Evolutionary conservation across 2,797 vertebrate genomes (phyloP), one percentile per base, ranked within the genome.

Genomic region (Xyrichtys novacula): DNA sequence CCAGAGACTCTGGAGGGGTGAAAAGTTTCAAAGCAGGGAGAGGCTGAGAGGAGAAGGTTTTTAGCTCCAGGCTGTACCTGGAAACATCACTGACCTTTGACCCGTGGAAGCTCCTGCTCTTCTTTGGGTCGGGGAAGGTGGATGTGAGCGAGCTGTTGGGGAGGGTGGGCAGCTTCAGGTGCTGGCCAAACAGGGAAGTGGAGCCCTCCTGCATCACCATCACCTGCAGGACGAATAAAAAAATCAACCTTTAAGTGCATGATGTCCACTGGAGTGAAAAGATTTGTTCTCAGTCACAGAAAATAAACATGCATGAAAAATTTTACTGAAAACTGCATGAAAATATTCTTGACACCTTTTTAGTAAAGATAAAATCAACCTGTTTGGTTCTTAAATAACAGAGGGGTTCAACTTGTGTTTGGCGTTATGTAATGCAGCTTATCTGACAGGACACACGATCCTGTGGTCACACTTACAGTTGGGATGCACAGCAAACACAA

Each of bases 191-290:
- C 65, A 95, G 87, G 31, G 94, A 96, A 63, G 95, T 92, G 2
- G 94, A 92, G 20, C 95, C 95, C 76, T 97, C 96, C 91, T 96
- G 95, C 96, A 95, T 95, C 43, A 97, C 95, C 95, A 96, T 97
- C 69, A 97, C 95, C 96, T 97, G 86, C 54, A 40, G 0, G 39
- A 68, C 1, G 48, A 66, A 63, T 48, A 20, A 44, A 44, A 61
- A 28, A 34, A 7, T n/a, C n/a, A n/a, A n/a, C n/a, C n/a, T n/a
- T n/a, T n/a, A n/a, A n/a, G n/a, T n/a, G n/a, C n/a, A n/a, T n/a
- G n/a, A n/a, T n/a, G n/a, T n/a, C n/a, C n/a, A n/a, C n/a, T n/a
- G n/a, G n/a, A n/a, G n/a, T n/a, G n/a, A n/a, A n/a, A n/a, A n/a
- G n/a, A n/a, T n/a, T n/a, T n/a, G n/a, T n/a, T n/a, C n/a, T n/a